Evolutionary conservation across 2,888 invertebrate genomes (phyloP).

Genomic region (Metalampra italica): DNA sequence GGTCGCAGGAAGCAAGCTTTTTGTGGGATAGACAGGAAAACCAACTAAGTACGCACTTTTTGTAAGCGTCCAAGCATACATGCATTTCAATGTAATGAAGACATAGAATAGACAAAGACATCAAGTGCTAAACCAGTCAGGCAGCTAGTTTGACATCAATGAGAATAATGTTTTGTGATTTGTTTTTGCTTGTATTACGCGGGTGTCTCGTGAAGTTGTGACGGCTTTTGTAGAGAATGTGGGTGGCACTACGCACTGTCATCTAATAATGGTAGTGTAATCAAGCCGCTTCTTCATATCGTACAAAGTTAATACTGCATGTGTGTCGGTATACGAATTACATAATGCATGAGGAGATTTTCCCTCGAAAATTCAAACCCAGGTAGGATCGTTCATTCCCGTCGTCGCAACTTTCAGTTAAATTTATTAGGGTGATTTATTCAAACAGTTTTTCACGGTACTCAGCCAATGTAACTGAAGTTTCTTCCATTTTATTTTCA

Average conservation of each 20-base stretch:
- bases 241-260: neutral
- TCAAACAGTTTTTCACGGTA: constrained; percentile 1
- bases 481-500: too few species aligned
- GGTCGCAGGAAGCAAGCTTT: constrained; percentile 8
- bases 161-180: too few species aligned
- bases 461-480: neutral
- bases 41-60: constrained; percentile 1
- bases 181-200: too few species aligned
- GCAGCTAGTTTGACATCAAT: neutral
- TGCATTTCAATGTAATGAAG: constrained; percentile 1
- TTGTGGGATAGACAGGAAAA: constrained; percentile 11
- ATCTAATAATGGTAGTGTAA: neutral
- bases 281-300: too few species aligned
- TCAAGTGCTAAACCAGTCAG: neutral
- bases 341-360: neutral
- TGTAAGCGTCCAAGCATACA: neutral
- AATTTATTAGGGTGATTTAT: constrained; percentile 6
- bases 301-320: too few species aligned
- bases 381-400: neutral
- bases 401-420: neutral
- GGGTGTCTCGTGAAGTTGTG: too few species aligned
- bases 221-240: too few species aligned
- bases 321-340: neutral
- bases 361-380: neutral
- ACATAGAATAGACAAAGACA: neutral